phyloP scores from a whole-genome alignment of 2,888 invertebrate species.

The Phrixothrix hirtus region DNA sequence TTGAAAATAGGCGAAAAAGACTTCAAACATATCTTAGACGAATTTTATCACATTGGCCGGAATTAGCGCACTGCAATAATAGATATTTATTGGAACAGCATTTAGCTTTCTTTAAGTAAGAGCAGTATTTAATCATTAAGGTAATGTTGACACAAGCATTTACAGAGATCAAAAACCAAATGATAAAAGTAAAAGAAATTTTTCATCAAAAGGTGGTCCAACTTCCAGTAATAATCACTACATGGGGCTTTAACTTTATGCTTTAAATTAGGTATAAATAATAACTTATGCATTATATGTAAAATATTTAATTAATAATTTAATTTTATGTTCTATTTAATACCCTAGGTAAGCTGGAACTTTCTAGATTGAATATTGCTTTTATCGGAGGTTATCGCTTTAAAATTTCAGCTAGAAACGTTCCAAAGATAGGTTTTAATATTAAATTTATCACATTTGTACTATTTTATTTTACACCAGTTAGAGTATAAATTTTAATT shows the following conservation, averaged over 20 bases:
- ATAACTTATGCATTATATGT: no score
- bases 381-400: no score
- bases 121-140: slow-evolving; percentile 13
- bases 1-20: slow-evolving; percentile 82
- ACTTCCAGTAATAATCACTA: slow-evolving; percentile 48
- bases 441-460: no score
- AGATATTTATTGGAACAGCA: slow-evolving; percentile 77
- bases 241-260: slow-evolving; percentile 49
- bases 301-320: no score
- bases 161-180: slow-evolving; percentile 50
- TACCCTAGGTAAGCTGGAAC: no score
- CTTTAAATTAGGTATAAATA: neutral
- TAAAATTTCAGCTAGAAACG: no score
- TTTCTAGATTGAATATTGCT: no score
- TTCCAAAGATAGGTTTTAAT: no score
- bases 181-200: slow-evolving; percentile 39
- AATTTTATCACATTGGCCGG: slow-evolving; percentile 77
- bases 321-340: no score
- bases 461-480: no score
- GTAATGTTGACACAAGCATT: slow-evolving; percentile 17
- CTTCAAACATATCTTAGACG: slow-evolving; percentile 87
- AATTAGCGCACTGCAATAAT: slow-evolving; percentile 74
- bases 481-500: no score
- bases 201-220: slow-evolving; percentile 40
- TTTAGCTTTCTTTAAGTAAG: slow-evolving; percentile 86